Evolutionary conservation across 2,113 vertebrate genomes (phyloP), one percentile per base, ranked within the genome.

Genomic region (Thryonomys swinderianus): DNA sequence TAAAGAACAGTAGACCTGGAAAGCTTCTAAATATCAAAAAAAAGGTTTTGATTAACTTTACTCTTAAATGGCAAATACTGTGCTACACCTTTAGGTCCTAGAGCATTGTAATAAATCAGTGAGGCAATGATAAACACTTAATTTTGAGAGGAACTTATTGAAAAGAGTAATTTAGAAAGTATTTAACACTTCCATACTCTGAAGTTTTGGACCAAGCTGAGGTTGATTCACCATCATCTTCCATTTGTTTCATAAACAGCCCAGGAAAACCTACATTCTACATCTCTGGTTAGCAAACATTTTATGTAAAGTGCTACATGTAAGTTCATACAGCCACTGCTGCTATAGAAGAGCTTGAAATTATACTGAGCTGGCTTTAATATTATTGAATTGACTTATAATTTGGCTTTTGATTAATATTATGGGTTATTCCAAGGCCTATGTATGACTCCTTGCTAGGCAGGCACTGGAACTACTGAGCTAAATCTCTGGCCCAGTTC

Each of bases 91-190:
- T 90, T 18, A 71, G 87, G 73, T 82, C 7, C 45, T 8, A 85
- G 53, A 25, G 5, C 4, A 87, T 40, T 59, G 1, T 21, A 93
- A 93, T 10, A 86, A 74, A 89, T 67, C 53, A 90, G 17, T 25
- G 3, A 13, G 78, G 9, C 25, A 84, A 83, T 88, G 18, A 69
- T 9, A 81, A 14, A 90, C 66, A 42, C 53, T 84, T 62, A 51
- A 84, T 51, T 51, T 53, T 21, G 6, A 84, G 45, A 61, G 42
- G 37, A 12, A 64, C 9, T 32, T 62, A 53, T 0, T 82, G 34
- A 82, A 91, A 93, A 93, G 59, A 40, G 3, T 89, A n/a, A 86
- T 79, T 90, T 90, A 37, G 84, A 94, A 9, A 92, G 21, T 74
- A 69, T 12, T 9, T 37, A 86, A 86, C 5, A 92, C 48, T 2